Evolutionary conservation across 2,888 invertebrate species (phyloP).

Genomic region (Andrena trimmerana): DNA sequence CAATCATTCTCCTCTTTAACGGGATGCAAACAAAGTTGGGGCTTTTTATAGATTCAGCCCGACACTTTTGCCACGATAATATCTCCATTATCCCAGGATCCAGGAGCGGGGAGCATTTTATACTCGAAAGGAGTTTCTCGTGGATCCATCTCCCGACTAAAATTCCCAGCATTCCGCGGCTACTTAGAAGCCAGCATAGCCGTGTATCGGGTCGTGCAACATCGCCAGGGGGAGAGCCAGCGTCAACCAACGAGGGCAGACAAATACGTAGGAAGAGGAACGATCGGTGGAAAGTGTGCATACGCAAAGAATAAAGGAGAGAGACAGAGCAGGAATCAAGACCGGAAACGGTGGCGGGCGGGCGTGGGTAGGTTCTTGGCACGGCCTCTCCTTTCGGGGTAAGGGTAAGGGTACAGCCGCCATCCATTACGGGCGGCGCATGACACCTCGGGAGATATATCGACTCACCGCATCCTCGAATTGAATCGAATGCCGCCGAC

Average conservation of each 20-base stretch:
- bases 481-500: slow-evolving; percentile 84
- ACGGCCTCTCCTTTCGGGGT: slow-evolving; percentile 80
- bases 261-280: slow-evolving; percentile 64
- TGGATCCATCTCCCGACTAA: slow-evolving; percentile 34
- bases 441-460: slow-evolving; percentile 84
- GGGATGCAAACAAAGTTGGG: slow-evolving; percentile 24
- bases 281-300: slow-evolving; percentile 46
- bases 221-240: neutral
- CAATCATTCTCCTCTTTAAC: slow-evolving; percentile 1
- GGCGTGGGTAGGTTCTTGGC: slow-evolving; percentile 79
- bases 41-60: slow-evolving; percentile 5
- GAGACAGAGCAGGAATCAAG: slow-evolving; percentile 70
- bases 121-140: slow-evolving; percentile 10
- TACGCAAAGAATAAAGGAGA: slow-evolving; percentile 47
- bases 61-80: slow-evolving; percentile 52
- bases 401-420: slow-evolving; percentile 83
- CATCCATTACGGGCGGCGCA: slow-evolving; percentile 83
- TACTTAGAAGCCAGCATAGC: slow-evolving; percentile 29
- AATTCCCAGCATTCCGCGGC: slow-evolving; percentile 3
- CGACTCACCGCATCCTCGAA: slow-evolving; percentile 84
- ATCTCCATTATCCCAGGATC: slow-evolving; percentile 63
- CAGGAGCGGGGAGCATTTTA: slow-evolving; percentile 27
- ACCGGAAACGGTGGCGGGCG: slow-evolving; percentile 67
- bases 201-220: slow-evolving; percentile 40
- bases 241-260: slow-evolving; percentile 38